A percentile compares a stretch with the other conserved stretches of the same genome.
Conservation (phyloP, 2,888 invertebrate genomes). For the Lasioglossum calceatum region DNA sequence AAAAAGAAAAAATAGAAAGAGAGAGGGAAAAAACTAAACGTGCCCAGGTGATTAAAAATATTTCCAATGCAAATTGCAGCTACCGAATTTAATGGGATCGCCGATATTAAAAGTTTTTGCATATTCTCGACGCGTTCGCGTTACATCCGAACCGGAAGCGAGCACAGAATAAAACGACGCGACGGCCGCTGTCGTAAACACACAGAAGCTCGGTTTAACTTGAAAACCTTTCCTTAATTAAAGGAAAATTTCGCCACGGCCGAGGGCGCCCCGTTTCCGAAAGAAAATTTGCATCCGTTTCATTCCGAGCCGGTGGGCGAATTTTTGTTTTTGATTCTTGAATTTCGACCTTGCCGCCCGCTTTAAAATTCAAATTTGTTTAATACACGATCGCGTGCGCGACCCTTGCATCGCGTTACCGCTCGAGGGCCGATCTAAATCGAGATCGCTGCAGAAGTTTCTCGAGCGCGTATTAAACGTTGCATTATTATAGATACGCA, state of each 20-base stretch:
- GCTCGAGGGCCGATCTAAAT: background rate
- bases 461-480: background rate
- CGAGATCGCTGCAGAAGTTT: background rate
- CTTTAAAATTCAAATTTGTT: background rate
- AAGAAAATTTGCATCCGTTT: slow-evolving; percentile 13
- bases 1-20: background rate
- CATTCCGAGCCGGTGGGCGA: background rate
- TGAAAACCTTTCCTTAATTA: slow-evolving; percentile 10
- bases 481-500: background rate
- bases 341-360: background rate
- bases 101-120: slow-evolving; percentile 22
- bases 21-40: background rate
- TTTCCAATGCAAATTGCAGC: slow-evolving; percentile 29
- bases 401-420: background rate
- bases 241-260: background rate
- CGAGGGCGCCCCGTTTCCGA: background rate
- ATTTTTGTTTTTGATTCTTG: background rate
- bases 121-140: background rate
- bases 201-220: background rate
- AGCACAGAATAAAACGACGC: background rate
- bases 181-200: background rate
- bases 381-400: background rate
- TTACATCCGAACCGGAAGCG: background rate
- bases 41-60: slow-evolving; percentile 13
- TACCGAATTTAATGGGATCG: slow-evolving; percentile 16